phyloP scores from a whole-genome alignment of 2,797 vertebrate species.

The Sebastiscus albofasciatus region DNA sequence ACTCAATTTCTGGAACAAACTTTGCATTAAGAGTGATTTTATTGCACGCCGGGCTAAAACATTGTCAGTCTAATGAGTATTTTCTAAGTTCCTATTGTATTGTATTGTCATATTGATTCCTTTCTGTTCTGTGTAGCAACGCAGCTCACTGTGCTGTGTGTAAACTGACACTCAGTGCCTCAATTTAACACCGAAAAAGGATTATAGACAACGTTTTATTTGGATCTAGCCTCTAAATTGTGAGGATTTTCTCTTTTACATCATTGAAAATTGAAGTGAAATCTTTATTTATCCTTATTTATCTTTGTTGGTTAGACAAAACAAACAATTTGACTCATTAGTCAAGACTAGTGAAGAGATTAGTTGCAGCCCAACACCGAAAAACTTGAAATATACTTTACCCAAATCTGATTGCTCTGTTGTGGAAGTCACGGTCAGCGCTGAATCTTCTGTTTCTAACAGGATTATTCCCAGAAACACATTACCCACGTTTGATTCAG shows the following conservation, averaged over 20 bases:
- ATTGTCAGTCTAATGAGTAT: neutral
- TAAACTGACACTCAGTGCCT: too few relatives aligned
- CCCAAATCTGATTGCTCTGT: neutral
- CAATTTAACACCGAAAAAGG: too few relatives aligned
- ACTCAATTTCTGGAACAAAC: neutral
- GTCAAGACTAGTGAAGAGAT: too few relatives aligned
- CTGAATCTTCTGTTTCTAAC: slow-evolving; percentile 23
- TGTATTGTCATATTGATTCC: neutral
- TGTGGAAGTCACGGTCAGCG: neutral
- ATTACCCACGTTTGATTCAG: slow-evolving; percentile 90
- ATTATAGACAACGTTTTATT: too few relatives aligned
- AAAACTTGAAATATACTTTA: neutral
- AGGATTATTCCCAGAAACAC: slow-evolving; percentile 94
- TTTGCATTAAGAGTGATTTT: neutral
- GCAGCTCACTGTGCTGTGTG: too few relatives aligned
- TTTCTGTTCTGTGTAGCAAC: neutral
- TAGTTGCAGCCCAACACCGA: neutral
- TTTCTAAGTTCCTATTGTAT: neutral
- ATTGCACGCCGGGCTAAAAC: neutral
- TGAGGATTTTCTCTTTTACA: neutral
- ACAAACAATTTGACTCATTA: neutral
- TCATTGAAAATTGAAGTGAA: too few relatives aligned
- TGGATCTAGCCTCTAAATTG: neutral
- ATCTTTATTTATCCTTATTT: too few relatives aligned
- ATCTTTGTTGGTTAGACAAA: neutral